Evolutionary conservation across 2,797 vertebrate genomes (phyloP).

Genomic region (Salarias fasciatus): DNA sequence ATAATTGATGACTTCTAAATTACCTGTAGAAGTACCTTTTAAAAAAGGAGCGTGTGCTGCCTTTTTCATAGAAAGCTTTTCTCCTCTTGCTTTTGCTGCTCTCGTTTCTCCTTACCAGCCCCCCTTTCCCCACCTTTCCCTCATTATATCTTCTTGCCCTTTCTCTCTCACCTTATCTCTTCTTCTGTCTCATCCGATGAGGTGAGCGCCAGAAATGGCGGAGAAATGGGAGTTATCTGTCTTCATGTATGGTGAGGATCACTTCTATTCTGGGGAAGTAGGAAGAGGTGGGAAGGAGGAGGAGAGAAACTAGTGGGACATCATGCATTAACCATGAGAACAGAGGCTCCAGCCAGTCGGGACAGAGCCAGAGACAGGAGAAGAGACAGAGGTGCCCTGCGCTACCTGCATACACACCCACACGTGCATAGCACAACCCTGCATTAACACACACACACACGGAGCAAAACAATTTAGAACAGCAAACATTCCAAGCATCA

Average conservation of each 20-base stretch:
- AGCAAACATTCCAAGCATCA: conserved; percentile 23
- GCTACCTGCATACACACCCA: conserved; percentile 35
- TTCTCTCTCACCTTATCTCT: conserved; percentile 29
- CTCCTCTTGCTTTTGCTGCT: conserved; percentile 14
- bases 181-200: conserved; percentile 11
- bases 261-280: conserved; percentile 51
- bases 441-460: conserved; percentile 3
- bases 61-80: not conserved
- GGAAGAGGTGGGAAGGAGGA: conserved; percentile 13
- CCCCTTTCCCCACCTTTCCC: not conserved
- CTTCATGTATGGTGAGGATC: conserved; percentile 32
- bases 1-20: too few species aligned
- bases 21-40: too few species aligned
- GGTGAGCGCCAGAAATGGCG: conserved; percentile 11
- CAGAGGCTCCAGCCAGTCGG: conserved; percentile 45
- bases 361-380: not conserved
- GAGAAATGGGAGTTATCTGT: conserved; percentile 34
- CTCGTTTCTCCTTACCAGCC: conserved; percentile 25
- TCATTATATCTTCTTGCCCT: conserved; percentile 31
- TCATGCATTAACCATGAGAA: conserved; percentile 72
- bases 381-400: conserved; percentile 10
- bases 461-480: conserved; percentile 13
- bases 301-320: conserved; percentile 26
- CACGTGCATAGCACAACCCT: conserved; percentile 35
- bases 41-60: too few species aligned